Evolutionary conservation across 2,888 invertebrate genomes (phyloP).

Genomic region (Anthoptus insignis): DNA sequence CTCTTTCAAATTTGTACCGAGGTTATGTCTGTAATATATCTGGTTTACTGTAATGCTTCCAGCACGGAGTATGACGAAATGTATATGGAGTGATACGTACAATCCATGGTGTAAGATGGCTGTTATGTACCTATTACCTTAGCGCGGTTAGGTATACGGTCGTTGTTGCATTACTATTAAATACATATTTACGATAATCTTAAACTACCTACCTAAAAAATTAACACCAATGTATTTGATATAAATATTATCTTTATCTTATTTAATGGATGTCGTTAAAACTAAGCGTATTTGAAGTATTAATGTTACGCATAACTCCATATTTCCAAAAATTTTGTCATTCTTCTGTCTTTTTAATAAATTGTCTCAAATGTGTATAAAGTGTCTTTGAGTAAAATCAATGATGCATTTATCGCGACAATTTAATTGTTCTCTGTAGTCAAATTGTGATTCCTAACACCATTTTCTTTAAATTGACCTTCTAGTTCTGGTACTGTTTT

Average conservation of each 20-base stretch:
- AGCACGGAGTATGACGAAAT: constrained; percentile 41
- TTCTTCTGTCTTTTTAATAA: constrained; percentile 45
- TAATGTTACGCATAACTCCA: constrained; percentile 34
- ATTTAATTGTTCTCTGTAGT: constrained; percentile 69
- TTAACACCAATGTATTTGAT: constrained; percentile 31
- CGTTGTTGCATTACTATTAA: constrained; percentile 20
- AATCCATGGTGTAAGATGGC: constrained; percentile 6
- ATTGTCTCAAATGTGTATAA: constrained; percentile 55
- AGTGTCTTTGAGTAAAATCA: constrained; percentile 30
- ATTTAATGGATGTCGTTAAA: constrained; percentile 17
- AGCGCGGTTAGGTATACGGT: constrained; percentile 9
- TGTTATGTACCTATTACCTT: constrained; percentile 25
- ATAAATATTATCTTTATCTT: constrained; percentile 18
- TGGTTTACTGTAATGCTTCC: constrained; percentile 23
- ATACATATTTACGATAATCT: constrained; percentile 26
- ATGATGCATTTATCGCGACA: too few species aligned
- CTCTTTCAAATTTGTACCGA: constrained; percentile 56
- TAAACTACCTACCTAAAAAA: constrained; percentile 14
- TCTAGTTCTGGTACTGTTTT: constrained; percentile 79
- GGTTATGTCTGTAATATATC: constrained; percentile 16
- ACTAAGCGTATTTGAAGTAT: constrained; percentile 1
- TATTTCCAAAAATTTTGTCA: constrained; percentile 31
- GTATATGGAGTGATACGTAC: constrained; percentile 35
- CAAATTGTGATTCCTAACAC: constrained; percentile 70
- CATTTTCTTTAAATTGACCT: constrained; percentile 70